Conservation (phyloP, 2,113 vertebrate genomes). For the Bothrops jararaca region DNA sequence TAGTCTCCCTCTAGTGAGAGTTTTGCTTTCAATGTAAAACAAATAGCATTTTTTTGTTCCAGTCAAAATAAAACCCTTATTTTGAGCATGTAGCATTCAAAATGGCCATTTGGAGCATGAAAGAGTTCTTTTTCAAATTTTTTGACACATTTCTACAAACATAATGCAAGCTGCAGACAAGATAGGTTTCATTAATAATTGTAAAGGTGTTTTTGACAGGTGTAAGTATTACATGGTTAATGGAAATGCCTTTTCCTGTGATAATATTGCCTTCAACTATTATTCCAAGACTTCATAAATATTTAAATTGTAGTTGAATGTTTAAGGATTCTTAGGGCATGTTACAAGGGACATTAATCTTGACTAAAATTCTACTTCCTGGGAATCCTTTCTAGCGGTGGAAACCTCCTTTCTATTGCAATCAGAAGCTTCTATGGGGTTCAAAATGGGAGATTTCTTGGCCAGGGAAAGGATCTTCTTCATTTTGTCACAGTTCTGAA, state of each 20-base stretch:
- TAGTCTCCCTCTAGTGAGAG: background rate
- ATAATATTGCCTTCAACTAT: background rate
- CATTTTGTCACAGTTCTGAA: background rate
- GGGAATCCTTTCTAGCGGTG: background rate
- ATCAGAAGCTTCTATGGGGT: background rate
- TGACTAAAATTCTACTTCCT: background rate
- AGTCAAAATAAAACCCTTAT: background rate
- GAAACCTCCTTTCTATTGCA: background rate
- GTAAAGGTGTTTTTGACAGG: background rate
- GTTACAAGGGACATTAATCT: background rate
- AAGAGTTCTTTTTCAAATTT: background rate
- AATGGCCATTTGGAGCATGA: background rate
- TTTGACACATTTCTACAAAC: background rate
- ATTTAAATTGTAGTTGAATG: background rate
- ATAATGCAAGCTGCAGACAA: background rate
- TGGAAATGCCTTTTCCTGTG: background rate
- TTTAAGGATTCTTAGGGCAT: background rate
- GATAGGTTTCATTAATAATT: background rate
- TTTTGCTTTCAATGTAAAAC: background rate
- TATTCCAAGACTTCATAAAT: background rate
- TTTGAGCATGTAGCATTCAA: background rate
- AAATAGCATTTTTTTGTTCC: background rate
- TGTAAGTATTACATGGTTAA: background rate
- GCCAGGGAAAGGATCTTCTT: background rate
- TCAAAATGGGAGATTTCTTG: background rate